Evolutionary conservation across 1,140 invertebrate genomes (phyloP), one percentile per base, ranked within the genome.

Genomic region (Plectus sambesii): DNA sequence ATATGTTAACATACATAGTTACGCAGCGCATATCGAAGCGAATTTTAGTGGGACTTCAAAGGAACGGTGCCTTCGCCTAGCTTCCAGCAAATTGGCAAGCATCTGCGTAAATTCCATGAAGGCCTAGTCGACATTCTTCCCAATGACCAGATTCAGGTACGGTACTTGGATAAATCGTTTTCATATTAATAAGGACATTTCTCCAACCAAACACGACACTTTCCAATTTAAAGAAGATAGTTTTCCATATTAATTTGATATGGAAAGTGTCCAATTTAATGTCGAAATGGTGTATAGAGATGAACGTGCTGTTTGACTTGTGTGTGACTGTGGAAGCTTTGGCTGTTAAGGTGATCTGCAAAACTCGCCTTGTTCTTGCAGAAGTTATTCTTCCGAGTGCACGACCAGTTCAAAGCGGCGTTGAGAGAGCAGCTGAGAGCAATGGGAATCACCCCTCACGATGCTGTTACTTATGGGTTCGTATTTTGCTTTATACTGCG

Each of bases 1-100:
- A 6, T 23, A 5, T 5, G 25, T 15, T 6, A 6, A 23, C 6
- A 15, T 6, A 15, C 27, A 8, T 12, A 24, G 38, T 40, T 40
- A 15, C 6, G 15, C 17, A 40, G 25, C 6, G 23, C 29, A 42
- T 27, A 51, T 38, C 30, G 22, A 12, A 52, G 23, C 27, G 30
- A 29, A 24, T 53, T 60, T 49, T 56, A 76, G 53, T 97, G 90
- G 89, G 85, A 88, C 69, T 87, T 88, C 0, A 83, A 85, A 63
- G 87, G 89, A 20, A 89, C 90, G 2, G 83, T 94, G 55, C 92
- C 92, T 25, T 96, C 90, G 2, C 79, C 82, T 61, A 81, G 82
- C 60, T 93, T 97, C 71, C 79, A 85, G 53, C 83, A 82, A 72
- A 85, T 96, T 63, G 88, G 85, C 42, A 73, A 71, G 60, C 86